Conservation (phyloP, 2,113 vertebrate species). For the Pagrus major region DNA sequence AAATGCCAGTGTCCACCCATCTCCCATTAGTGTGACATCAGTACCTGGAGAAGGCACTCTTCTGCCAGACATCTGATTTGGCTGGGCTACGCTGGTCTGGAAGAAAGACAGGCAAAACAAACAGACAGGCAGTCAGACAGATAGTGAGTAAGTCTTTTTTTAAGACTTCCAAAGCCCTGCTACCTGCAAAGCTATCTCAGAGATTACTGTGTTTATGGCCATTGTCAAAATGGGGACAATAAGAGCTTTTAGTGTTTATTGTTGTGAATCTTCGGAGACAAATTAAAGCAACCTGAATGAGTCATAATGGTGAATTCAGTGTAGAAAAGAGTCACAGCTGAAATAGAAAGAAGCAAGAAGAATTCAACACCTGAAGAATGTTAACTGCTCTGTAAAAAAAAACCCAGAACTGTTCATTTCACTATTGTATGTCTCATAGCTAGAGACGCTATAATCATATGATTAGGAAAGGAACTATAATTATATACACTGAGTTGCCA, state of each 20-base stretch:
- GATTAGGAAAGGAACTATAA: background rate
- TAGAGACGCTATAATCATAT: background rate
- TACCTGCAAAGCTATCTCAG: constrained; percentile 14
- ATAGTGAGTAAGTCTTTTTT: constrained; percentile 15
- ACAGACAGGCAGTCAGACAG: constrained; percentile 19
- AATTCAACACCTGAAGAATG: background rate
- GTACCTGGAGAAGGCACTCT: constrained; percentile 86
- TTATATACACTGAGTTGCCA: background rate
- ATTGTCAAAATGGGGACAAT: constrained; percentile 9
- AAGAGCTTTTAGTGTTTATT: background rate
- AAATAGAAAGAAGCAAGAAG: background rate
- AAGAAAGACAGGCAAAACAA: constrained; percentile 54
- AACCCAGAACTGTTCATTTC: background rate
- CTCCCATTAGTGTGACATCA: constrained; percentile 2
- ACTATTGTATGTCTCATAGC: background rate
- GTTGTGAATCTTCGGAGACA: background rate
- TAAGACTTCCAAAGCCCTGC: background rate
- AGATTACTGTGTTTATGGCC: constrained; percentile 2
- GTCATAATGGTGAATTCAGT: background rate
- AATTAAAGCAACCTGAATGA: constrained; percentile 4
- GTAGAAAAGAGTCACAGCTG: background rate
- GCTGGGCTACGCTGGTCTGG: constrained; percentile 72
- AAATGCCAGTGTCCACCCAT: background rate
- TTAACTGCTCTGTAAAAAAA: background rate
- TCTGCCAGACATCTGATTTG: constrained; percentile 53